Conservation (phyloP, 2,113 vertebrate genomes). For the human region GRCh38 chr4:91923501-91924000, state of each 20-base stretch:
- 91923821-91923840: neutral
- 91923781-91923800: neutral
- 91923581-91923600: neutral
- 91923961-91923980: neutral
- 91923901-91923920: neutral
- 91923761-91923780: neutral
- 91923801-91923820: neutral
- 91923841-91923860: neutral
- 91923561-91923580: neutral
- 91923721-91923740: neutral
- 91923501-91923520: neutral
- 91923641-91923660: neutral
- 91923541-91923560: neutral
- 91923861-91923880: neutral
- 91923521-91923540: neutral
- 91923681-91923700: neutral
- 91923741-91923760: neutral
- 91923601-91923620: neutral
- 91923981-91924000: neutral
- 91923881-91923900: neutral
- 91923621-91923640: neutral
- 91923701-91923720: neutral
- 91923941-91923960: neutral
- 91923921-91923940: neutral
- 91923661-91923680: neutral